Conservation (phyloP, 35 echinoderm and acorn worm species). For the Apostichopus parvimensis region DNA sequence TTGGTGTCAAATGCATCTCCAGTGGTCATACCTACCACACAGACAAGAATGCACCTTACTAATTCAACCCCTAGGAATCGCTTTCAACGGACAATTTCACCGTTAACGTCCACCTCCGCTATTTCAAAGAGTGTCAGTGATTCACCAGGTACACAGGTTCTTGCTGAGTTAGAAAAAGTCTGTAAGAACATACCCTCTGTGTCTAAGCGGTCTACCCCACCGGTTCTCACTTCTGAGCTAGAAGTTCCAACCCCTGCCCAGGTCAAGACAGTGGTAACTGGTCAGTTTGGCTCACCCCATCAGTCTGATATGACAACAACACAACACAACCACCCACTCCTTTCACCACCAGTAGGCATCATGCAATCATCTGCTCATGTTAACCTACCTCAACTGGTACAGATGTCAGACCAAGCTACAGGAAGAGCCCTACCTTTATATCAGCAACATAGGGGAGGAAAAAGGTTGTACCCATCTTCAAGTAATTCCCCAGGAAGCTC, state of each 20-base stretch:
- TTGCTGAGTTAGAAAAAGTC: constrained; percentile 13
- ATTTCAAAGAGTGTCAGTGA: background rate
- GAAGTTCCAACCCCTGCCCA: background rate
- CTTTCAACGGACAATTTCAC: constrained; percentile 6
- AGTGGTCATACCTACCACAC: constrained; percentile 25
- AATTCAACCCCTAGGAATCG: constrained; percentile 32
- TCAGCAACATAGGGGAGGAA: background rate
- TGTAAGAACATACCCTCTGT: background rate
- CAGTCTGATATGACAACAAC: background rate
- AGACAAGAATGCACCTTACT: constrained; percentile 49
- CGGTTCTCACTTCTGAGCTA: background rate
- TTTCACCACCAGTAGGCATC: background rate
- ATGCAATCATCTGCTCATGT: background rate
- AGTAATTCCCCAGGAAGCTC: background rate
- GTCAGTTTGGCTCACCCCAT: background rate
- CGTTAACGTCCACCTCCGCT: background rate
- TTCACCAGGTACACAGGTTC: background rate
- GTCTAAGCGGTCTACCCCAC: background rate
- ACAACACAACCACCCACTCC: background rate
- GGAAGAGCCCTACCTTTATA: background rate
- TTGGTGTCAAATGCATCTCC: background rate
- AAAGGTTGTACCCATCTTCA: background rate
- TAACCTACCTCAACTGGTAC: background rate
- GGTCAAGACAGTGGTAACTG: background rate
- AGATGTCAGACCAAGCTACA: background rate